A percentile compares a stretch with the other conserved stretches of the same genome.
These are phyloP conservation scores for Saxidomus purpurata DNA, from an alignment of 1,140 invertebrate genomes.

Conservation along the genomic window DNA sequence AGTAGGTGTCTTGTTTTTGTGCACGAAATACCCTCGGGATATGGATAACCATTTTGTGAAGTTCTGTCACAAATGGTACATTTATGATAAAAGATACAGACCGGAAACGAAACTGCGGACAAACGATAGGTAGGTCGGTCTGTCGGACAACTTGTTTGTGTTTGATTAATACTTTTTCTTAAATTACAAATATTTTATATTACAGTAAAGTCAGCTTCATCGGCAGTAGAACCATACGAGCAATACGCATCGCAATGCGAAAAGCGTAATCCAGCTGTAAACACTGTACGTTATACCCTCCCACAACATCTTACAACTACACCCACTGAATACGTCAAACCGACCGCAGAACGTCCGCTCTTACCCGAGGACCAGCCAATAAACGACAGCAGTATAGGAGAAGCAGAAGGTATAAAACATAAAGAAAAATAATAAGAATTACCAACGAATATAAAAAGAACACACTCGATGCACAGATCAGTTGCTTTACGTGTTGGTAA, in stretches of 20 bases:
- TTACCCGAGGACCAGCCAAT: constrained; percentile 52
- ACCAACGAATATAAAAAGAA: not conserved
- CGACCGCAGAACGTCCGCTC: not conserved
- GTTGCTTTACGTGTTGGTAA: not conserved
- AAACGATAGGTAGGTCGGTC: no score
- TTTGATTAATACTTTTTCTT: no score
- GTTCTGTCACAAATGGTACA: no score
- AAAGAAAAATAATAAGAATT: not conserved
- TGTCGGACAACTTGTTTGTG: no score
- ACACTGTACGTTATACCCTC: constrained; percentile 5
- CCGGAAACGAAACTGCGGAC: no score
- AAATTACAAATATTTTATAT: not conserved
- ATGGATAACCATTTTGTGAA: no score
- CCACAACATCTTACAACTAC: constrained; percentile 5
- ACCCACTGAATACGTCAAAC: constrained; percentile 19
- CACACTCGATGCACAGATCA: not conserved
- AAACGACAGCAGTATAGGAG: constrained; percentile 53
- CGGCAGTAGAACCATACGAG: constrained; percentile 29
- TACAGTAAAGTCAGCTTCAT: constrained; percentile 28
- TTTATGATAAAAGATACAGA: no score
- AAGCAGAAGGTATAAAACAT: constrained; percentile 17
- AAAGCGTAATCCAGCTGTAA: not conserved
- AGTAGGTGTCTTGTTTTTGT: no score
- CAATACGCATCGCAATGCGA: constrained; percentile 38
- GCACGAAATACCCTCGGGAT: no score